Base-by-base conservation (phyloP, 2,113 vertebrate species). In the Rhinoderma darwinii region DNA sequence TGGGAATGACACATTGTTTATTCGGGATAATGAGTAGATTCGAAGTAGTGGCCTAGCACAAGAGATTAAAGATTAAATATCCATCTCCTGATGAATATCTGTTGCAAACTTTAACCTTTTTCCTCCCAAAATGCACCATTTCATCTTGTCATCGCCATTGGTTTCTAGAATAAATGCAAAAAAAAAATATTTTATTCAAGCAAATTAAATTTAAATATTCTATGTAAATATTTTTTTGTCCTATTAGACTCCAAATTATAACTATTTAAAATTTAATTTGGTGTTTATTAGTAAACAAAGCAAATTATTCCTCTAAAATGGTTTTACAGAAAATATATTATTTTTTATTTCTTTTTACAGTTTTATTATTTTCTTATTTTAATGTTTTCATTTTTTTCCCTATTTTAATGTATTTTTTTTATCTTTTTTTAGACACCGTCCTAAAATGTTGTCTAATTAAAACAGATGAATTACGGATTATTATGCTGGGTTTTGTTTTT, bases 51-150 rank as follows among this genome's bases (percentile, higher is more conserved):
- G 93, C 91, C 94, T 93, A 94, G 94, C 93, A 96, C 93, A 94
- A 95, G 95, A 96, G 94, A 95, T 94, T 95, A 95, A 95, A 96
- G 95, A 96, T 96, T 96, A 96, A 96, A 96, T 94, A 95, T 95
- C 95, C 94, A 96, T 95, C 95, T 96, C 94, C 93, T 94, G 95
- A 95, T 95, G 95, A 96, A 94, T 94, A 95, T 95, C 95, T 94
- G 94, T 94, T 93, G 93, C 95, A 93, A 95, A 94, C 93, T 94
- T 96, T 96, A 97, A 96, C 95, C 95, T 96, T 94, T 78, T 96
- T 95, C 93, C 94, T 96, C 93, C 93, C 94, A 94, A 94, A 93
- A 92, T 92, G 86, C 84, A 92, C 30, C 51, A 44, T 73, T 43
- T 35, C 68, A 11, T 68, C 63, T 27, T 43, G 35, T 9, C 8